phyloP scores from a whole-genome alignment of 2,797 vertebrate species.

The Eleutherodactylus coqui region DNA sequence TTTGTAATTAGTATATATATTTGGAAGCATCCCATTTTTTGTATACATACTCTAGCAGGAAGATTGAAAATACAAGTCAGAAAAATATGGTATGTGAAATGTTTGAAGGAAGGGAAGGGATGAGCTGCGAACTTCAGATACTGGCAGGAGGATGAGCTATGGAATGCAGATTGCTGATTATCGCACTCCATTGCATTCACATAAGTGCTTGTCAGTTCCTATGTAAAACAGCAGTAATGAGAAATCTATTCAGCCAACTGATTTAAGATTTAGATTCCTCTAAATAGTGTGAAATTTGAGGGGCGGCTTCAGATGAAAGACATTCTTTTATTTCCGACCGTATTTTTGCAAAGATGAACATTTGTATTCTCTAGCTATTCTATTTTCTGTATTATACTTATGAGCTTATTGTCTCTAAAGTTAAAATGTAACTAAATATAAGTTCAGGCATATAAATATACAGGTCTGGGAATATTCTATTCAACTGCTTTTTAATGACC shows the following conservation, averaged over 20 bases:
- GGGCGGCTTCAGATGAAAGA: background rate
- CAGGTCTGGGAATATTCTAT: too few relatives aligned
- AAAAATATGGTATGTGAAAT: constrained; percentile 12
- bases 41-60: background rate
- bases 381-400: background rate
- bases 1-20: constrained; percentile 47
- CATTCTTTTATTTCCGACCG: background rate
- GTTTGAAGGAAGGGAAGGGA: background rate
- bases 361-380: background rate
- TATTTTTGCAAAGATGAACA: background rate
- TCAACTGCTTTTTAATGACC: too few relatives aligned
- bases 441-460: too few relatives aligned
- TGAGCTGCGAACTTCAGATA: background rate
- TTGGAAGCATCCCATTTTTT: background rate
- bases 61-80: background rate
- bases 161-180: constrained; percentile 54
- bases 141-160: constrained; percentile 5
- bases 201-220: constrained; percentile 49
- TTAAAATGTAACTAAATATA: background rate
- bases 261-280: constrained; percentile 45
- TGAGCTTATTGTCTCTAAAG: background rate
- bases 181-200: constrained; percentile 42
- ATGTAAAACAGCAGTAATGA: constrained; percentile 55
- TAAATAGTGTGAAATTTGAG: background rate
- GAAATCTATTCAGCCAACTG: constrained; percentile 44